phyloP scores from a whole-genome alignment of 1,140 invertebrate genomes.

The Pararge aegeria region DNA sequence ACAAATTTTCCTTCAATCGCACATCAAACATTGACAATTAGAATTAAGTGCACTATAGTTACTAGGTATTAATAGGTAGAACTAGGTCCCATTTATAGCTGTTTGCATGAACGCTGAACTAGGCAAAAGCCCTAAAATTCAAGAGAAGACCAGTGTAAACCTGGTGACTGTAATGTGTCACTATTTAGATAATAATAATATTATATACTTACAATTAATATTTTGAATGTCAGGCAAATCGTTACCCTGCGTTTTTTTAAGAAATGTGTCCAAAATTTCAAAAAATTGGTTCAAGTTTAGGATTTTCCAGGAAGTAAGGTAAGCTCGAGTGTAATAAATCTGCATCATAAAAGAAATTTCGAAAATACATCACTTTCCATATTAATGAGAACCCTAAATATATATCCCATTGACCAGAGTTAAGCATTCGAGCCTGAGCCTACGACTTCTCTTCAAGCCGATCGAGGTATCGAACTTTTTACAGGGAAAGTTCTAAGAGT shows the following conservation, averaged over 20 bases:
- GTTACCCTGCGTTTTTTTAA: constrained; percentile 69
- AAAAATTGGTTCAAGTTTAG: constrained; percentile 61
- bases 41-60: constrained; percentile 28
- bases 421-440: too few relatives aligned
- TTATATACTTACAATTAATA: constrained; percentile 33
- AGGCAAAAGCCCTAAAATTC: constrained; percentile 40
- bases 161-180: constrained; percentile 26
- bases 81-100: constrained; percentile 64
- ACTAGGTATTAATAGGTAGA: constrained; percentile 45
- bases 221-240: constrained; percentile 63
- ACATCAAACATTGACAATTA: constrained; percentile 25
- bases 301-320: constrained; percentile 21
- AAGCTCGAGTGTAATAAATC: constrained; percentile 26
- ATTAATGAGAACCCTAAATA: not conserved
- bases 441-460: too few relatives aligned
- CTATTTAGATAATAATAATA: constrained; percentile 28
- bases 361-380: not conserved
- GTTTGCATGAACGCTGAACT: constrained; percentile 17
- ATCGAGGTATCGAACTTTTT: too few relatives aligned
- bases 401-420: too few relatives aligned
- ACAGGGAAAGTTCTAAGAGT: too few relatives aligned
- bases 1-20: not conserved
- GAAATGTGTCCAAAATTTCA: constrained; percentile 54
- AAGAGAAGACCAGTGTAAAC: constrained; percentile 33
- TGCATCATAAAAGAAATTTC: constrained; percentile 12